Evolutionary conservation across 2,888 invertebrate species (phyloP).

Genomic region (Apoda limacodes): DNA sequence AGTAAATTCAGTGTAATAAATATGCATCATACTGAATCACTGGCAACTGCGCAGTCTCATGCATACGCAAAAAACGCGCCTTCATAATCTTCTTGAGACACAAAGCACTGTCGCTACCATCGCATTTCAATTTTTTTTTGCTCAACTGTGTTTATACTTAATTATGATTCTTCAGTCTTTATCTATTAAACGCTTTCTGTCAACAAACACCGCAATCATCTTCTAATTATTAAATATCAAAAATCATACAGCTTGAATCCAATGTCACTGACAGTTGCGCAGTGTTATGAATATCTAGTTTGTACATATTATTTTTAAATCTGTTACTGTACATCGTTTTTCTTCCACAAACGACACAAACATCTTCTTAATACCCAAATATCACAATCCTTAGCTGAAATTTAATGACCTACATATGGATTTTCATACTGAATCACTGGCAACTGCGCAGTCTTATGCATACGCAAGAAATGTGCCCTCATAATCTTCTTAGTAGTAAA

Average conservation of each 20-base stretch:
- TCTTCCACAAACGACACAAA: too few relatives aligned
- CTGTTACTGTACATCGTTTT: too few relatives aligned
- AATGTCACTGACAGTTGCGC: too few relatives aligned
- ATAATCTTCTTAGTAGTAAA: slow-evolving; percentile 58
- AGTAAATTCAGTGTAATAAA: too few relatives aligned
- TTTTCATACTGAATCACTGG: slow-evolving; percentile 32
- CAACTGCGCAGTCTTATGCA: slow-evolving; percentile 38
- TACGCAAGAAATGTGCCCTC: slow-evolving; percentile 49
- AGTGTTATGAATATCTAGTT: too few relatives aligned
- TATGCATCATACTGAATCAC: too few relatives aligned
- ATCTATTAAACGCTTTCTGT: slow-evolving; percentile 53
- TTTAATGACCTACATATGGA: slow-evolving; percentile 29
- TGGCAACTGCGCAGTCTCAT: slow-evolving; percentile 30
- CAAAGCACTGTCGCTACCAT: slow-evolving; percentile 51
- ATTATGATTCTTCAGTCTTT: slow-evolving; percentile 62
- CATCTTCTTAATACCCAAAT: too few relatives aligned
- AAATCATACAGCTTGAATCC: too few relatives aligned
- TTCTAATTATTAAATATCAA: too few relatives aligned
- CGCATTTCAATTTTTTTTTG: slow-evolving; percentile 58
- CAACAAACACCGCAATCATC: slow-evolving; percentile 53
- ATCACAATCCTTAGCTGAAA: not conserved
- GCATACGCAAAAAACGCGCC: slow-evolving; percentile 53
- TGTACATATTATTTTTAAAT: too few relatives aligned
- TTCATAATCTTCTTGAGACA: slow-evolving; percentile 57
- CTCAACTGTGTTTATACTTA: slow-evolving; percentile 62